A percentile compares a stretch with the other conserved stretches of the same genome.
phyloP scores from a whole-genome alignment of 2,113 vertebrate species.

The Nothobranchius furzeri region DNA sequence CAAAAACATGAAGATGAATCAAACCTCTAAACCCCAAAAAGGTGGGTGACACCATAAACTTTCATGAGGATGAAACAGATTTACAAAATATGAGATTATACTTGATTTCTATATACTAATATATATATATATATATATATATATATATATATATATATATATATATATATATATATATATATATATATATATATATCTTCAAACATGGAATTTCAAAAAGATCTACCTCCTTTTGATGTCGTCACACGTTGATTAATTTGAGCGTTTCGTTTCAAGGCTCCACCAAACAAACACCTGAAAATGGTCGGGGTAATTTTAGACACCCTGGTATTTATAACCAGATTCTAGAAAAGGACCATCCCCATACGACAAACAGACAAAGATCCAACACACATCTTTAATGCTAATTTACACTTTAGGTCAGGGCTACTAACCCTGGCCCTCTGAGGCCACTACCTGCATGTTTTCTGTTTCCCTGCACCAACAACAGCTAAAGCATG shows the following conservation, averaged over 20 bases:
- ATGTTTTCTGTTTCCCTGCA: too few species aligned
- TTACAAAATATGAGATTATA: conserved; percentile 22
- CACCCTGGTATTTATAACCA: conserved; percentile 5
- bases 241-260: conserved; percentile 3
- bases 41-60: conserved; percentile 8
- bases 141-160: not conserved
- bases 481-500: too few species aligned
- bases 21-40: conserved; percentile 3
- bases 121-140: not conserved
- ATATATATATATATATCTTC: not conserved
- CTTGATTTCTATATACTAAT: conserved; percentile 4
- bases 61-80: conserved; percentile 4
- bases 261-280: not conserved
- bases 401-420: not conserved
- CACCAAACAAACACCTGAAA: not conserved
- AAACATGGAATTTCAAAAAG: not conserved
- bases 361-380: conserved; percentile 46
- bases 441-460: too few species aligned
- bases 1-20: conserved; percentile 5
- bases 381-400: not conserved
- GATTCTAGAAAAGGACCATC: conserved; percentile 45
- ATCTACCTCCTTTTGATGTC: conserved; percentile 9
- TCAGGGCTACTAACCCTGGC: too few species aligned
- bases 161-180: not conserved
- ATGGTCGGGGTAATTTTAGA: conserved; percentile 12